Evolutionary conservation across 2,888 invertebrate genomes (phyloP).

Genomic region (Dromius quadrimaculatus): DNA sequence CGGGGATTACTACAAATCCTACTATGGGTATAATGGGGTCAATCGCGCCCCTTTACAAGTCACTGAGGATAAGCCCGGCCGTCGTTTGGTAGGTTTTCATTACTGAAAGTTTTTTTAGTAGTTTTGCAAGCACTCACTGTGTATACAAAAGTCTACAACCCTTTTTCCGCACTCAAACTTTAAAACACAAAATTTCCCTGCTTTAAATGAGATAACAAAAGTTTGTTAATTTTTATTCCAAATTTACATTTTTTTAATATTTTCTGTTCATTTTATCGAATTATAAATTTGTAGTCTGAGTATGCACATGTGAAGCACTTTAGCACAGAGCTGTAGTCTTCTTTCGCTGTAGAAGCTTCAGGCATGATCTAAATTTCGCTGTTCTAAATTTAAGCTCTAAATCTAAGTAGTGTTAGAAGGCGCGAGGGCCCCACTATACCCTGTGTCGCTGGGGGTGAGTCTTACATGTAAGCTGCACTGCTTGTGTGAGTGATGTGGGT

Average conservation of each 20-base stretch:
- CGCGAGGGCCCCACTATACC: constrained; percentile 52
- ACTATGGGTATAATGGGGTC: constrained; percentile 78
- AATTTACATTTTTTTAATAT: neutral
- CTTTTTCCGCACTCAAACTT: no score
- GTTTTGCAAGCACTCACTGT: constrained; percentile 6
- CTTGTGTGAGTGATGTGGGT: constrained; percentile 35
- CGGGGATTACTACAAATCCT: constrained; percentile 88
- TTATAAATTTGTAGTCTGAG: neutral
- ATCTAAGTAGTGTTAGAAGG: constrained; percentile 18
- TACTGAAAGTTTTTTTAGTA: constrained; percentile 9
- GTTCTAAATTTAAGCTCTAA: constrained; percentile 1
- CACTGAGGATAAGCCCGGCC: constrained; percentile 74
- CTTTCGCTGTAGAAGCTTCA: constrained; percentile 20
- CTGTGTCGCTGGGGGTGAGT: constrained; percentile 51
- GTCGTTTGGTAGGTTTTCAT: constrained; percentile 77
- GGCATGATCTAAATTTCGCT: constrained; percentile 30
- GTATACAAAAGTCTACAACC: no score
- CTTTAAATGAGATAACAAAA: no score
- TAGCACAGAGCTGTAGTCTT: constrained; percentile 29
- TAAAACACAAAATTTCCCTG: no score
- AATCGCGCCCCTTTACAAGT: constrained; percentile 70
- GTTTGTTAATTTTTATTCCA: neutral
- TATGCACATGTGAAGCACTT: constrained; percentile 19
- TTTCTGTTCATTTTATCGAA: neutral
- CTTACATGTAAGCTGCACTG: constrained; percentile 36